These are phyloP conservation scores for Formica exsecta DNA, from an alignment of 1,140 invertebrate species.

Conservation along the genomic window DNA sequence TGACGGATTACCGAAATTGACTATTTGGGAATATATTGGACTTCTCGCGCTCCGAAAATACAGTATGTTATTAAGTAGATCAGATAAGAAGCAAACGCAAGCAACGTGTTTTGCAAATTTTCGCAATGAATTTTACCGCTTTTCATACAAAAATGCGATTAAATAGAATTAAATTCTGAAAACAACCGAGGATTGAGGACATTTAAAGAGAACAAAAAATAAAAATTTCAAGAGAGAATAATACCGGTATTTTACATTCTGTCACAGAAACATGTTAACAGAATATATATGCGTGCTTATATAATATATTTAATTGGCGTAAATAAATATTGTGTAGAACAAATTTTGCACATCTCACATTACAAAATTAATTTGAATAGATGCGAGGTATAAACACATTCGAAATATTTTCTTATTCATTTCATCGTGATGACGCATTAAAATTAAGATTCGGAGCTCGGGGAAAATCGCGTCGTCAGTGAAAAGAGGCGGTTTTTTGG, in stretches of 20 bases:
- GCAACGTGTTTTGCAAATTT: neutral
- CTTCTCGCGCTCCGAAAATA: too few species aligned
- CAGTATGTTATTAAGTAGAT: neutral
- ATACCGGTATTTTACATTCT: too few species aligned
- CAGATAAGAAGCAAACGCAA: neutral
- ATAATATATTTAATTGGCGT: too few species aligned
- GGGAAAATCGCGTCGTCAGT: neutral
- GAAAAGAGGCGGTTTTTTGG: neutral
- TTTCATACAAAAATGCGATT: neutral
- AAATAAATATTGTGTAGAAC: too few species aligned
- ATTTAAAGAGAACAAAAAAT: too few species aligned
- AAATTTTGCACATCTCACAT: too few species aligned
- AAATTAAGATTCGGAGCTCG: neutral
- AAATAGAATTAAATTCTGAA: neutral
- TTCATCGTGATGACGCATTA: neutral
- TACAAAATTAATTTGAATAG: too few species aligned
- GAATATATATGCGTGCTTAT: too few species aligned
- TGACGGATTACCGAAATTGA: neutral
- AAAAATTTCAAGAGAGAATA: too few species aligned
- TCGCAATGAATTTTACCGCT: neutral
- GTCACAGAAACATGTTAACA: too few species aligned
- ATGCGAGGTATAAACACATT: neutral
- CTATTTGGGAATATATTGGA: too few species aligned
- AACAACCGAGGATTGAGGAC: neutral
- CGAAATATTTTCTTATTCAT: neutral